phyloP scores from a whole-genome alignment of 2,888 invertebrate genomes.

The Volucella inanis region DNA sequence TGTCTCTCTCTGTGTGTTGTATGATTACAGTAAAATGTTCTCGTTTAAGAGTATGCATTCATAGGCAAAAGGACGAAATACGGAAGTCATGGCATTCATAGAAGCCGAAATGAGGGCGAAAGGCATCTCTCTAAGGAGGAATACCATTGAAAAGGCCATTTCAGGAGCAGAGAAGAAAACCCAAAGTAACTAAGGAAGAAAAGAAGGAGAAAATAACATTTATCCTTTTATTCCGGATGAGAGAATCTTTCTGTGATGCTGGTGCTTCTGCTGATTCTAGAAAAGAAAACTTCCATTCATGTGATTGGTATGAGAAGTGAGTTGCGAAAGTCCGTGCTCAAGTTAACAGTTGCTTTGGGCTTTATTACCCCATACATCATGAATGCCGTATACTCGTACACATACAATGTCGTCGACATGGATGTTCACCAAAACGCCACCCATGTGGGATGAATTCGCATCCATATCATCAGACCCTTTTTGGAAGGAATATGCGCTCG shows the following conservation, averaged over 20 bases:
- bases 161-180: slow-evolving; percentile 23
- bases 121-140: slow-evolving; percentile 22
- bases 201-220: slow-evolving; percentile 40
- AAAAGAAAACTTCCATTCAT: slow-evolving; percentile 34
- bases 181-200: slow-evolving; percentile 39
- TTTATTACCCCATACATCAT: slow-evolving; percentile 64
- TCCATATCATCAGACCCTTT: background rate
- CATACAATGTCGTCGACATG: slow-evolving; percentile 64
- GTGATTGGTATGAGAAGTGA: background rate
- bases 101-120: background rate
- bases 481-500: slow-evolving; percentile 16
- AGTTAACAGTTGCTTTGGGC: slow-evolving; percentile 70
- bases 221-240: slow-evolving; percentile 70
- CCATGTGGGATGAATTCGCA: slow-evolving; percentile 13
- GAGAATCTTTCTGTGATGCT: slow-evolving; percentile 21
- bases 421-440: slow-evolving; percentile 24
- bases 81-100: background rate
- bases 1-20: background rate
- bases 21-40: background rate
- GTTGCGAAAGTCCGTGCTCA: slow-evolving; percentile 59
- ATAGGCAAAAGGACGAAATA: background rate
- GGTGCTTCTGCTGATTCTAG: slow-evolving; percentile 1
- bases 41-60: background rate
- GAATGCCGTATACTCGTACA: slow-evolving; percentile 3
- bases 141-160: slow-evolving; percentile 4